Percentiles rank a stretch among this genome's conserved stretches.
Evolutionary conservation across 2,113 vertebrate genomes (phyloP).

Genomic region (human): GRCh38 chr3:14083501-14084000

Average conservation of each 20-base stretch:
- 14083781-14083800: neutral
- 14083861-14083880: neutral
- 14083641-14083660: neutral
- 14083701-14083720: neutral
- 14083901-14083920: neutral
- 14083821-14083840: neutral
- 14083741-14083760: neutral
- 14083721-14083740: neutral
- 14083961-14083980: neutral
- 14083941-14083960: neutral
- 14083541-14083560: neutral
- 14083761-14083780: neutral
- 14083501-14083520: neutral
- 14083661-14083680: neutral
- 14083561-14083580: neutral
- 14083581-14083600: fast-evolving
- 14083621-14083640: neutral
- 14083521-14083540: neutral
- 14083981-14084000: neutral
- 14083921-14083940: neutral
- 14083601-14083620: neutral
- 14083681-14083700: neutral
- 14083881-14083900: neutral
- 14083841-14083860: neutral
- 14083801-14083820: neutral